phyloP scores from a whole-genome alignment of 2,797 vertebrate genomes.

The Muraenolepis orangiensis region DNA sequence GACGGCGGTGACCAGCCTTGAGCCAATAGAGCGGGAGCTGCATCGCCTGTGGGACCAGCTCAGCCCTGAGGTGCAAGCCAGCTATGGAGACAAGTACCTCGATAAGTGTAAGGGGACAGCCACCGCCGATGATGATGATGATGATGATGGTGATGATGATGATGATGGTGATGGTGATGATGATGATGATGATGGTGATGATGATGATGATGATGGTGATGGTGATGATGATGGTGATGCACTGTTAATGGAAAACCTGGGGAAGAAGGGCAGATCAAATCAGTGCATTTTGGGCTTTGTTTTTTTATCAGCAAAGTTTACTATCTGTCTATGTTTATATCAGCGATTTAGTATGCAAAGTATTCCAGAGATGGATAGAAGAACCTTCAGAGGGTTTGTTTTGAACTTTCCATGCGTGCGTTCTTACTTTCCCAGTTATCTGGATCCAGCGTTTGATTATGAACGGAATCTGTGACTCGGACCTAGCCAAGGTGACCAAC shows the following conservation, averaged over 20 bases:
- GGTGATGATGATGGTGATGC: no score
- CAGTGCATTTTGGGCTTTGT: background rate
- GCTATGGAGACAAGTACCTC: slow-evolving; percentile 86
- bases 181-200: no score
- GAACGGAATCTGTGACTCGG: slow-evolving; percentile 82
- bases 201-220: no score
- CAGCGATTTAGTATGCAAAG: background rate
- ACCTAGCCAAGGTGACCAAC: slow-evolving; percentile 85
- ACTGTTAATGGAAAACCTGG: background rate
- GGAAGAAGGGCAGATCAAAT: background rate
- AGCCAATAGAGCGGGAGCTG: slow-evolving; percentile 76
- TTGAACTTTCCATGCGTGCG: background rate
- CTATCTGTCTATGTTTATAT: background rate
- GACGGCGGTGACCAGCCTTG: slow-evolving; percentile 81
- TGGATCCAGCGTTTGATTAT: slow-evolving; percentile 81
- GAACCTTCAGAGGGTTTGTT: background rate
- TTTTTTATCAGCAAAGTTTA: background rate
- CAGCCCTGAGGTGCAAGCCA: slow-evolving; percentile 76
- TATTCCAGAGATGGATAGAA: background rate
- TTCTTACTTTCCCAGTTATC: slow-evolving; percentile 73
- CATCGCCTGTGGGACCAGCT: slow-evolving; percentile 83
- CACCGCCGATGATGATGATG: background rate
- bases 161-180: background rate
- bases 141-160: no score
- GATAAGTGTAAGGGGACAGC: slow-evolving; percentile 77